These are phyloP conservation scores for Euplexia lucipara DNA, from an alignment of 2,888 invertebrate species.

Conservation along the genomic window DNA sequence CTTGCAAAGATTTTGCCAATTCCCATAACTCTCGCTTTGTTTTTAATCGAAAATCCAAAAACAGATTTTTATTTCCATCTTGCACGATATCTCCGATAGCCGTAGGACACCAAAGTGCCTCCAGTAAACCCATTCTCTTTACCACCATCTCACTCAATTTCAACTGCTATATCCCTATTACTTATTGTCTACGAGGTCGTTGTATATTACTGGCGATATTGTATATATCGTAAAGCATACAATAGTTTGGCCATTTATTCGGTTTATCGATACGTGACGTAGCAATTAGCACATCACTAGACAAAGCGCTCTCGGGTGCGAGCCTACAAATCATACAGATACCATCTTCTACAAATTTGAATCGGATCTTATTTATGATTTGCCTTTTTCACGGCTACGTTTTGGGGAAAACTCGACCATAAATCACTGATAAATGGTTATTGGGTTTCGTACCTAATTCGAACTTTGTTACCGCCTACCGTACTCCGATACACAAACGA, in stretches of 20 bases:
- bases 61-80: slow-evolving; percentile 4
- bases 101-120: not conserved
- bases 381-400: slow-evolving; percentile 91
- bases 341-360: slow-evolving; percentile 91
- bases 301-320: slow-evolving; percentile 88
- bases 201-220: slow-evolving; percentile 55
- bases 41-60: slow-evolving; percentile 23
- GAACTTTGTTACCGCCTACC: slow-evolving; percentile 77
- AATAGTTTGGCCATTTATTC: slow-evolving; percentile 69
- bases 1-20: slow-evolving; percentile 31
- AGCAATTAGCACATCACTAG: slow-evolving; percentile 90
- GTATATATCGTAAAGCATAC: slow-evolving; percentile 63
- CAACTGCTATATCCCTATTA: slow-evolving; percentile 26
- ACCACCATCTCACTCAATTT: slow-evolving; percentile 28
- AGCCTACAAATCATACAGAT: slow-evolving; percentile 90
- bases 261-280: slow-evolving; percentile 82
- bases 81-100: slow-evolving; percentile 11
- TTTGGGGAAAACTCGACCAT: slow-evolving; percentile 89
- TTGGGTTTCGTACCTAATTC: slow-evolving; percentile 84
- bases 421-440: slow-evolving; percentile 89
- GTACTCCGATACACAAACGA: slow-evolving; percentile 67
- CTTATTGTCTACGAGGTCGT: slow-evolving; percentile 32
- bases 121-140: slow-evolving; percentile 10
- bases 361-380: slow-evolving; percentile 92
- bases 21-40: not conserved